phyloP scores from a whole-genome alignment of 2,797 vertebrate genomes.

The Phataginus tricuspis region DNA sequence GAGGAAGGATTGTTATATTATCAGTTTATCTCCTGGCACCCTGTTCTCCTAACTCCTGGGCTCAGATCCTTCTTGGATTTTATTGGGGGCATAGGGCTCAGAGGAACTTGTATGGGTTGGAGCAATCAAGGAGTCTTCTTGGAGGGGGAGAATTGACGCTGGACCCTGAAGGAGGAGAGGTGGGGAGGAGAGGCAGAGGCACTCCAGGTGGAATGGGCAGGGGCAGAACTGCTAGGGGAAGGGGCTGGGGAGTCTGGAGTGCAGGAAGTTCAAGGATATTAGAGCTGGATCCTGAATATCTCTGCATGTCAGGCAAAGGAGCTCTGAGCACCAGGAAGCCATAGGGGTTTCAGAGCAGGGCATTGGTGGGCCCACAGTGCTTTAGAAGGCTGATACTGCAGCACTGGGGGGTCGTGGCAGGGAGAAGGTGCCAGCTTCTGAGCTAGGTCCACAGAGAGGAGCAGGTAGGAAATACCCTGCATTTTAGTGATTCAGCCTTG shows the following conservation, averaged over 20 bases:
- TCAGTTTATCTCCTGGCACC: background rate
- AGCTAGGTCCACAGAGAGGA: background rate
- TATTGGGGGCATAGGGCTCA: background rate
- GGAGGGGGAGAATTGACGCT: background rate
- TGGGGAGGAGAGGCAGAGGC: background rate
- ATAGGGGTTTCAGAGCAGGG: background rate
- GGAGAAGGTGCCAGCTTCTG: background rate
- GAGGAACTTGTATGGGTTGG: background rate
- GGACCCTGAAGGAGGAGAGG: background rate
- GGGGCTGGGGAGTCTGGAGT: no score
- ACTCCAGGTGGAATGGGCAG: background rate
- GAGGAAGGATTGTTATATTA: constrained; percentile 16
- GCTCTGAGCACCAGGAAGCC: background rate
- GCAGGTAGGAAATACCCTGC: accelerated
- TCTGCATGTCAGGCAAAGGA: background rate
- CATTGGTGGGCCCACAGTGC: background rate
- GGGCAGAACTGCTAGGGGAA: background rate
- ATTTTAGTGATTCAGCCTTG: background rate
- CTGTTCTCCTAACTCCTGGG: background rate
- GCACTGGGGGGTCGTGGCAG: no score
- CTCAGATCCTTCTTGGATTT: background rate
- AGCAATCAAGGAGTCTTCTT: background rate
- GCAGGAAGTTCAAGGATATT: background rate
- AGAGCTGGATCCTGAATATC: background rate
- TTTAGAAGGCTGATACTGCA: background rate